Evolutionary conservation across 2,113 vertebrate genomes (phyloP).

Genomic region (Ctenodactylus gundi): DNA sequence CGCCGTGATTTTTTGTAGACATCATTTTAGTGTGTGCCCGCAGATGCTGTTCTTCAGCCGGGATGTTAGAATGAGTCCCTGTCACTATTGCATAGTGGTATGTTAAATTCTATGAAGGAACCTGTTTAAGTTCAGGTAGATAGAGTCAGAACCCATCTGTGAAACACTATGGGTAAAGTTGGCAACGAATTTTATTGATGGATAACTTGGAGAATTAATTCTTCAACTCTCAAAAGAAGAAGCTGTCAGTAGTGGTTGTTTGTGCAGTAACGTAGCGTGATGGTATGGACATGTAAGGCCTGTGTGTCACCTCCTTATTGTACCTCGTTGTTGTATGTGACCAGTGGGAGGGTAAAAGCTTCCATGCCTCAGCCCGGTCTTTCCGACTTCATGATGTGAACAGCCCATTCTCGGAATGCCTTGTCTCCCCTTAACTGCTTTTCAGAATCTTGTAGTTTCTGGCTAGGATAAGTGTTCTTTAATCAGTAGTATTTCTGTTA

Average conservation of each 20-base stretch:
- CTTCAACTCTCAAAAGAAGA: background rate
- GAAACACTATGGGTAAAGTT: background rate
- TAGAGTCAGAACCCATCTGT: background rate
- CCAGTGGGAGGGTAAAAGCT: background rate
- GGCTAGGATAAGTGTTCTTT: background rate
- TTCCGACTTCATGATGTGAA: background rate
- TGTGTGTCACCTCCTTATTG: background rate
- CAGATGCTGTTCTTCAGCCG: background rate
- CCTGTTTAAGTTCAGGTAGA: background rate
- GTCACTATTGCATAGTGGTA: background rate
- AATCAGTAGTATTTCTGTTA: background rate
- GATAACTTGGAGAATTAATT: constrained; percentile 23
- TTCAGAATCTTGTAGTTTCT: background rate
- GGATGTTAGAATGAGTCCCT: background rate
- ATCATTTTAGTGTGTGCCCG: background rate
- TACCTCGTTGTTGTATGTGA: background rate
- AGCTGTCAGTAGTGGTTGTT: background rate
- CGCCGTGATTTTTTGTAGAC: background rate
- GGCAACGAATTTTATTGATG: background rate
- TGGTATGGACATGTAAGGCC: background rate
- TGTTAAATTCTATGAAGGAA: constrained; percentile 2
- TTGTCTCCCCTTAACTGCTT: background rate
- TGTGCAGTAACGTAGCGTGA: background rate
- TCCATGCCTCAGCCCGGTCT: background rate
- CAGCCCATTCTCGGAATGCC: background rate